These are phyloP conservation scores for Phaethon lepturus DNA, from an alignment of 2,113 vertebrate species.

Conservation along the genomic window DNA sequence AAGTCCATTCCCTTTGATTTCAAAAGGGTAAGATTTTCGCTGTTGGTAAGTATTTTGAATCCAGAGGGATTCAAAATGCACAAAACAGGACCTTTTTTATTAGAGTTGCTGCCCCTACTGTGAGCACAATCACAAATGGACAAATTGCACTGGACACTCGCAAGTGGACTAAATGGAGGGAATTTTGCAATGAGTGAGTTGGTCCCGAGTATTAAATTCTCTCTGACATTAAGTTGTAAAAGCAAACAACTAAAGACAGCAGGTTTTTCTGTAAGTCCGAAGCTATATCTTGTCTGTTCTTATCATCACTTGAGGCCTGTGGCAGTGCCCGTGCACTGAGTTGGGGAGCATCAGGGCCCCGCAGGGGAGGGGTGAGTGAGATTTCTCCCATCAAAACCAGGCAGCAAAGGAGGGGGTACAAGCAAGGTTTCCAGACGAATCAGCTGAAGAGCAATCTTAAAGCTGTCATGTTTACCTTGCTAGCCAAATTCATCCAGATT, in stretches of 20 bases:
- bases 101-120: background rate
- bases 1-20: background rate
- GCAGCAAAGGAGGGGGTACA: background rate
- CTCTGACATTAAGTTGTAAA: background rate
- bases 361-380: background rate
- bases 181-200: background rate
- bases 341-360: fast-evolving
- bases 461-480: background rate
- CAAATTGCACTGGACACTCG: background rate
- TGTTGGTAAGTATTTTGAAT: background rate
- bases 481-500: background rate
- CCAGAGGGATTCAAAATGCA: background rate
- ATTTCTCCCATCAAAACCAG: background rate
- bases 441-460: background rate
- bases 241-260: background rate
- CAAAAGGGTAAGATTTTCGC: background rate
- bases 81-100: background rate
- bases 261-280: background rate
- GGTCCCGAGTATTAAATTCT: background rate
- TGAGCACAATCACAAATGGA: background rate
- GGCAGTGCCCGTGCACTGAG: background rate
- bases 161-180: background rate
- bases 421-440: background rate
- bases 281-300: background rate
- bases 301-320: background rate